Conservation (phyloP, 2,113 vertebrate genomes). For the Lucifuga dentata region DNA sequence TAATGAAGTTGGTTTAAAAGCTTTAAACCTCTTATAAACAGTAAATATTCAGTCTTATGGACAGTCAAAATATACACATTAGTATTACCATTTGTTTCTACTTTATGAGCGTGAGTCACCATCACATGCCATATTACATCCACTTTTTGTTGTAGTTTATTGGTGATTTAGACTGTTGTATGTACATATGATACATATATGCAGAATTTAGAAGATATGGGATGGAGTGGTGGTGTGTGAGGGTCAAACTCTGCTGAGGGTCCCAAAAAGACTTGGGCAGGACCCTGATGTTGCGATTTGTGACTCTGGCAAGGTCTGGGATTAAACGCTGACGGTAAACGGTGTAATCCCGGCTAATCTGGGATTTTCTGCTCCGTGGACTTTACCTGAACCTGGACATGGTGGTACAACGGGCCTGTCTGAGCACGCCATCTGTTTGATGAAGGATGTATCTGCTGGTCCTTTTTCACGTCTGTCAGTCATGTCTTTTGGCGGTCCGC, state of each 20-base stretch:
- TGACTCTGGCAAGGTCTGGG: constrained; percentile 43
- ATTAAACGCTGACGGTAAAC: constrained; percentile 62
- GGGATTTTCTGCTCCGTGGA: constrained; percentile 51
- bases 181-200: too few relatives aligned
- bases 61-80: too few relatives aligned
- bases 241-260: background rate
- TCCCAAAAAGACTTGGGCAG: background rate
- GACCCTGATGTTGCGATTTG: constrained; percentile 51
- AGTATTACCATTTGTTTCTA: too few relatives aligned
- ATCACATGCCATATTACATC: too few relatives aligned
- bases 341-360: constrained; percentile 78
- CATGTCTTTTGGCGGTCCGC: constrained; percentile 56
- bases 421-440: constrained; percentile 5
- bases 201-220: too few relatives aligned
- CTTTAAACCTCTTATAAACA: too few relatives aligned
- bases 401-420: constrained; percentile 19
- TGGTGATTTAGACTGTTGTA: too few relatives aligned
- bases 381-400: constrained; percentile 35
- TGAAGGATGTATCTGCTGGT: constrained; percentile 84
- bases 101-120: too few relatives aligned
- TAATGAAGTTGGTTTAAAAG: too few relatives aligned
- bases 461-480: constrained; percentile 74
- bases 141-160: too few relatives aligned
- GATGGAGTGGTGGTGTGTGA: too few relatives aligned
- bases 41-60: too few relatives aligned